Base-by-base conservation (phyloP, 1,140 invertebrate species). In the Drosophila equinoxialis region DNA sequence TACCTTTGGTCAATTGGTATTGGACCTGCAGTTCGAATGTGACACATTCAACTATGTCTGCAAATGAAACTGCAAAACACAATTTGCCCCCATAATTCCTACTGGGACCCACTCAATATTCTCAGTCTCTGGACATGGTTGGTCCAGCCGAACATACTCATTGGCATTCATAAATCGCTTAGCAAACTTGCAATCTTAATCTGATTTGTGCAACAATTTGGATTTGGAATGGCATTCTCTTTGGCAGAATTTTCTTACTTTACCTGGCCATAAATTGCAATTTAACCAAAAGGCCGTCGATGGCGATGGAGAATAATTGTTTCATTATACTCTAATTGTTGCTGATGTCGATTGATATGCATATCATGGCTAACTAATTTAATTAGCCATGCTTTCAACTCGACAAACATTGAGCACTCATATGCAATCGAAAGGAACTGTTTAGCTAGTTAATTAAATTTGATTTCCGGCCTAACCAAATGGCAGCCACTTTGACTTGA, bases 151-250 rank as follows among this genome's bases (percentile, higher is more conserved):
- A 57, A 82, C 74, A 62, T 5, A 11, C 13, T 66, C 68, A 55
- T 75, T 71, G 76, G 62, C 71, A 77, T 76, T 72, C 82, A 86
- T 82, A 85, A 85, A 86, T 84, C 82, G 81, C 70, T 85, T 84
- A 77, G 61, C 65, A 64, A 79, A 75, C 63, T 67, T 79, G 74
- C 84, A 81, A 77, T 73, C 74, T 85, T 85, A 79, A 85, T 86
- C 82, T 81, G 82, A 85, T 86, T 86, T 85, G 78, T 60, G 68
- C 81, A 73, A 68, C 77, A 84, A 77, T 73, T 77, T 4, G 23
- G 3, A 26, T 3, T 51, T 70, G 62, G 76, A 72, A 66, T 79
- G 73, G 57, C 78, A 69, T 67, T 77, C 17, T 48, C 39, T 33
- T 37, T n/a, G 68, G 26, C 65, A 57, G 54, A 51, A 62, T 57